A percentile compares a stretch with the other conserved stretches of the same genome.
These are phyloP conservation scores for Crocallis elinguaria DNA, from an alignment of 2,888 invertebrate species.

Conservation along the genomic window DNA sequence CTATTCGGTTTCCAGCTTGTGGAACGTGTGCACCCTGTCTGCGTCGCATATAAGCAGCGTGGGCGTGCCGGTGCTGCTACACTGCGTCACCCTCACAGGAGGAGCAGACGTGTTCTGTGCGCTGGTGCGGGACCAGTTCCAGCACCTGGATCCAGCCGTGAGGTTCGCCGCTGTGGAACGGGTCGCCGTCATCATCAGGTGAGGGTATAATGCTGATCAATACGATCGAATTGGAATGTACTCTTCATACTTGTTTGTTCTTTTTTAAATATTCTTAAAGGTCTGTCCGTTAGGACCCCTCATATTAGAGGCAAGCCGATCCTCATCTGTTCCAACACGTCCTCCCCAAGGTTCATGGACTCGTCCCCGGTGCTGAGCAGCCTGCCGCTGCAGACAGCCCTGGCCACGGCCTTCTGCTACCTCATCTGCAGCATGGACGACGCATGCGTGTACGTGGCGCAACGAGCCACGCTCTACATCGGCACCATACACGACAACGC, in stretches of 20 bases:
- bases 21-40: constrained; percentile 96
- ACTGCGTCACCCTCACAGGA: constrained; percentile 96
- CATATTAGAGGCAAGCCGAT: too few relatives aligned
- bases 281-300: too few relatives aligned
- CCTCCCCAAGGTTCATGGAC: constrained; percentile 97
- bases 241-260: too few relatives aligned
- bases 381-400: constrained; percentile 93
- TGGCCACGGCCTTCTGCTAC: constrained; percentile 98
- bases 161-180: constrained; percentile 98
- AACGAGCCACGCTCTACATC: constrained; percentile 95
- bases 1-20: constrained; percentile 86
- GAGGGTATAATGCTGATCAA: too few relatives aligned
- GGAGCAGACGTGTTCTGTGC: constrained; percentile 98
- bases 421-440: constrained; percentile 98
- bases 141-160: constrained; percentile 93
- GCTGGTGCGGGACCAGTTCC: constrained; percentile 97
- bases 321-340: too few relatives aligned
- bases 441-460: constrained; percentile 96
- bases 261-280: too few relatives aligned
- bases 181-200: constrained; percentile 94
- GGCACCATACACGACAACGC: constrained; percentile 97
- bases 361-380: constrained; percentile 93
- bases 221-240: too few relatives aligned
- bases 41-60: constrained; percentile 97
- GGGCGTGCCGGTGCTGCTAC: constrained; percentile 95